Evolutionary conservation across 2,113 vertebrate species (phyloP).

Genomic region (Chitala chitala): DNA sequence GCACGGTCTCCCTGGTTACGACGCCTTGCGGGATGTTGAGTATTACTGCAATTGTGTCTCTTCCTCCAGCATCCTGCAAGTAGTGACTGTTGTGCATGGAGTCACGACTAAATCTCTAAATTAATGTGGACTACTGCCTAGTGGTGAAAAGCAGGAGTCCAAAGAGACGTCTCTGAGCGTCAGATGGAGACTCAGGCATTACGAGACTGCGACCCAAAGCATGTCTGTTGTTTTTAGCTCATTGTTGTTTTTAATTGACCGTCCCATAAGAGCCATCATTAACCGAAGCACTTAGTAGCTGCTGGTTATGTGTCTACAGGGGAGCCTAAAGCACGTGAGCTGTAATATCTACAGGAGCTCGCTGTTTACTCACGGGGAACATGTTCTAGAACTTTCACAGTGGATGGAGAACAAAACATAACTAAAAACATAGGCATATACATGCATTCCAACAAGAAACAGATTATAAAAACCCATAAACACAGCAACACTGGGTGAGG

Average conservation of each 20-base stretch:
- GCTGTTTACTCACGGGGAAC: too few species aligned
- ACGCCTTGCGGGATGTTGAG: slow-evolving; percentile 42
- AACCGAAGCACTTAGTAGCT: background rate
- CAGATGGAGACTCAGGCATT: too few species aligned
- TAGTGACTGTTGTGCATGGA: slow-evolving; percentile 27
- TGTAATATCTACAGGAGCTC: background rate
- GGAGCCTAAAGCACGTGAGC: background rate
- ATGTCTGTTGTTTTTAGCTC: background rate
- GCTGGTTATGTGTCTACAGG: background rate
- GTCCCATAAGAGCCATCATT: background rate
- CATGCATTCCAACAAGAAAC: background rate
- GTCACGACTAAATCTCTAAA: too few species aligned
- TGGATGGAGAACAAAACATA: too few species aligned
- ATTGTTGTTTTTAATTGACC: background rate
- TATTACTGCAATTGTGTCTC: slow-evolving; percentile 9
- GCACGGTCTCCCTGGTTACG: slow-evolving; percentile 33
- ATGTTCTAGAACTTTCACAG: too few species aligned
- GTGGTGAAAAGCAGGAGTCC: too few species aligned
- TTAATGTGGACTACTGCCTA: too few species aligned
- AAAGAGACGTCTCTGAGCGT: too few species aligned
- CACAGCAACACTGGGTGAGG: background rate
- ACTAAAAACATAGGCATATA: background rate
- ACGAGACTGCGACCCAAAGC: too few species aligned
- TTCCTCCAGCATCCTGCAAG: slow-evolving; percentile 23
- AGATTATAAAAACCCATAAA: background rate